A percentile compares a stretch with the other conserved stretches of the same genome.
Evolutionary conservation across 2,888 invertebrate genomes (phyloP).

Genomic region (Acleris sparsana): DNA sequence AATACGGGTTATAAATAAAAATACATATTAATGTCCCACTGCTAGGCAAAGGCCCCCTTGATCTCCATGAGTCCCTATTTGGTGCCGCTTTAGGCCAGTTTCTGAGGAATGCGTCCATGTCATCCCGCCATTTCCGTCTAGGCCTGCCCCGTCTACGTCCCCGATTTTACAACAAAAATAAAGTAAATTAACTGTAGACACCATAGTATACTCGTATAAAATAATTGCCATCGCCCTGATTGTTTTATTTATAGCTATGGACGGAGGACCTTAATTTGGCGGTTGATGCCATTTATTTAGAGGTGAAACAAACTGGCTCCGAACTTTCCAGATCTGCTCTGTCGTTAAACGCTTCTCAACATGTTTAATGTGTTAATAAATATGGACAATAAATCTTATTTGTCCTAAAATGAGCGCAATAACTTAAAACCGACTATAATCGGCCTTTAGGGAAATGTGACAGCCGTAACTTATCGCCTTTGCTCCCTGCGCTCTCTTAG

Average conservation of each 20-base stretch:
- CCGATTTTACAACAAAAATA: too few relatives aligned
- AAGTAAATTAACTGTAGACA: too few relatives aligned
- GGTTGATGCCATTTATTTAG: slow-evolving; percentile 70
- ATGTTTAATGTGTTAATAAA: slow-evolving; percentile 44
- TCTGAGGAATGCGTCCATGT: too few relatives aligned
- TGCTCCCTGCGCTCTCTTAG: slow-evolving; percentile 5
- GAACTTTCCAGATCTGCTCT: slow-evolving; percentile 61
- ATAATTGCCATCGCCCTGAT: too few relatives aligned
- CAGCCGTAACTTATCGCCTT: slow-evolving; percentile 22
- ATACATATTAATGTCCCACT: too few relatives aligned
- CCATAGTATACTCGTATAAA: too few relatives aligned
- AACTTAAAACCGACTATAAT: slow-evolving; percentile 26
- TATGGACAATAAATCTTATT: slow-evolving; percentile 26
- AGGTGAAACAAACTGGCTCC: slow-evolving; percentile 70
- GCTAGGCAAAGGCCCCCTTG: too few relatives aligned
- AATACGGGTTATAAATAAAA: too few relatives aligned
- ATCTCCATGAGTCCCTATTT: too few relatives aligned
- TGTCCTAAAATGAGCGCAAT: slow-evolving; percentile 18
- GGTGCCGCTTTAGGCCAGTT: too few relatives aligned
- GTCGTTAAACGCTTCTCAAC: slow-evolving; percentile 53
- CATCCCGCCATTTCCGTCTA: too few relatives aligned
- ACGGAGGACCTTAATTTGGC: slow-evolving; percentile 48
- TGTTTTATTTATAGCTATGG: slow-evolving; percentile 29
- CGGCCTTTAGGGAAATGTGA: slow-evolving; percentile 26
- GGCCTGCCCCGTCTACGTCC: too few relatives aligned